phyloP scores from a whole-genome alignment of 2,888 invertebrate species.

The Melikaiella ostensackeni region DNA sequence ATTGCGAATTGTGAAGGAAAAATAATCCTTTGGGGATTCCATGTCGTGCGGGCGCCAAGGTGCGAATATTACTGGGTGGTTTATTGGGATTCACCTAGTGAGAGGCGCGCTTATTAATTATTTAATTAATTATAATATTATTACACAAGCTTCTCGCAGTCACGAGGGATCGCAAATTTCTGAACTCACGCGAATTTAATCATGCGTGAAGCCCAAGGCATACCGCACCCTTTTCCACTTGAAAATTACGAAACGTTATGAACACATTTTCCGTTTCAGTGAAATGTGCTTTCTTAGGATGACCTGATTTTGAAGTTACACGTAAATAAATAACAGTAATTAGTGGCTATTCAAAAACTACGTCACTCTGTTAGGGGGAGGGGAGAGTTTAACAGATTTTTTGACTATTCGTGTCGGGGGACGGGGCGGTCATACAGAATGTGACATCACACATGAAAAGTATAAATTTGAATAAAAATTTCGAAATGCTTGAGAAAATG shows the following conservation, averaged over 20 bases:
- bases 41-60: slow-evolving; percentile 2
- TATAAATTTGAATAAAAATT: too few relatives aligned
- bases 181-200: slow-evolving; percentile 37
- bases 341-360: too few relatives aligned
- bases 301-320: not conserved
- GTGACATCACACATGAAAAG: too few relatives aligned
- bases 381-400: too few relatives aligned
- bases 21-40: slow-evolving; percentile 22
- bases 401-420: too few relatives aligned
- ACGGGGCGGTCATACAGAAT: too few relatives aligned
- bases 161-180: slow-evolving; percentile 34
- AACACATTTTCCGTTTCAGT: not conserved
- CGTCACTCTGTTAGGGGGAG: too few relatives aligned
- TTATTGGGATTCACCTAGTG: slow-evolving; percentile 36
- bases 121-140: slow-evolving; percentile 38
- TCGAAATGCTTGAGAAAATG: too few relatives aligned
- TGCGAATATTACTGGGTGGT: slow-evolving; percentile 38
- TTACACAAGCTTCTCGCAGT: slow-evolving; percentile 27
- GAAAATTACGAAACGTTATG: not conserved
- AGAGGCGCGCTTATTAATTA: slow-evolving; percentile 37
- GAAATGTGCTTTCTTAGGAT: not conserved
- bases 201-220: slow-evolving; percentile 15
- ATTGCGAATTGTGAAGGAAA: slow-evolving; percentile 25
- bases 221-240: slow-evolving; percentile 16
- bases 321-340: not conserved